phyloP scores from a whole-genome alignment of 2,797 vertebrate species.

The Darevskia mixta region DNA sequence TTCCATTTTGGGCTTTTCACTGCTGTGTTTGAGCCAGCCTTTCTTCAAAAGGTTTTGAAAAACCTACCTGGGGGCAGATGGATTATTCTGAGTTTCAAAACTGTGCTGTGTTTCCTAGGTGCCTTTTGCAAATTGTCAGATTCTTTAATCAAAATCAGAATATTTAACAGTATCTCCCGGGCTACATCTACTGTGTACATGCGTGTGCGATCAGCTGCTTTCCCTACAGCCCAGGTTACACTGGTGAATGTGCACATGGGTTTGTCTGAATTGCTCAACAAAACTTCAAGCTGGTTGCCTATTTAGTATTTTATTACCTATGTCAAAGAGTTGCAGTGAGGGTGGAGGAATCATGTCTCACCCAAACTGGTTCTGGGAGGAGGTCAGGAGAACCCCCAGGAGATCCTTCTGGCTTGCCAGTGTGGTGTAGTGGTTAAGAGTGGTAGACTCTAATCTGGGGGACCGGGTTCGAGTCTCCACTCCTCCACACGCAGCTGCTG shows the following conservation, averaged over 20 bases:
- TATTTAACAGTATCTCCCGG: background rate
- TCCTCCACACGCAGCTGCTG: too few relatives aligned
- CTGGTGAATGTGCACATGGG: background rate
- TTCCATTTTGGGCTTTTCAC: slow-evolving; percentile 17
- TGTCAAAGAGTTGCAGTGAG: too few relatives aligned
- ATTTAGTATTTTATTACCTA: background rate
- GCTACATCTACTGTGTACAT: background rate
- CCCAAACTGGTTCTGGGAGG: too few relatives aligned
- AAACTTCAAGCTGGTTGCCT: background rate
- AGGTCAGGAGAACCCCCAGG: too few relatives aligned
- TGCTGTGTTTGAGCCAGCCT: slow-evolving; percentile 22
- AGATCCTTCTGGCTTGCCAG: too few relatives aligned
- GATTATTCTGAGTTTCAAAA: slow-evolving; percentile 6
- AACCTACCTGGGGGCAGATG: background rate
- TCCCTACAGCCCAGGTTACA: background rate
- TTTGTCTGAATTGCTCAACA: background rate
- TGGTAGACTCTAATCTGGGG: too few relatives aligned
- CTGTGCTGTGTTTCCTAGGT: background rate
- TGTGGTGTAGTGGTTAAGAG: too few relatives aligned
- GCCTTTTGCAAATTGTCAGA: slow-evolving; percentile 27
- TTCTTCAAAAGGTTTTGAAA: slow-evolving; percentile 37
- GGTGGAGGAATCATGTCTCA: too few relatives aligned
- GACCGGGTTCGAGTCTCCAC: too few relatives aligned
- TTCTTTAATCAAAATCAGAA: background rate
- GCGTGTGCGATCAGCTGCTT: background rate